These are phyloP conservation scores for Sylvia borin DNA, from an alignment of 2,797 vertebrate genomes.

Conservation along the genomic window DNA sequence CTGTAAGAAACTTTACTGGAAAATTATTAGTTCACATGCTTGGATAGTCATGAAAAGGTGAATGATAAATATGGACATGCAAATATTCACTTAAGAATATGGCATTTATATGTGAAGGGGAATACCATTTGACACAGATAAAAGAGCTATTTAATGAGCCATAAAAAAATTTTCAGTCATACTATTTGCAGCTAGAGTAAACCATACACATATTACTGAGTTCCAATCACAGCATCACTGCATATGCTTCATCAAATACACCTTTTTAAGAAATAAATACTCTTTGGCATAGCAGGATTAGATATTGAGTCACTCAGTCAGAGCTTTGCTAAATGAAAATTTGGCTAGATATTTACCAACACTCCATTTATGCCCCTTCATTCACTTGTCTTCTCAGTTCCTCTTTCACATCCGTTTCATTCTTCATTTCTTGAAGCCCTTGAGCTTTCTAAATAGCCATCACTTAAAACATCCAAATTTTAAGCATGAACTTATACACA, in stretches of 20 bases:
- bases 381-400: background rate
- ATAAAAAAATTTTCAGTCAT: conserved; percentile 19
- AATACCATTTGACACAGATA: conserved; percentile 19
- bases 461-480: background rate
- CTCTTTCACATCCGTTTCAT: background rate
- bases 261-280: conserved; percentile 1
- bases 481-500: background rate
- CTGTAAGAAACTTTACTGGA: background rate
- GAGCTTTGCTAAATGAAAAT: background rate
- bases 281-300: background rate
- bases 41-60: conserved; percentile 17
- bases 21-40: conserved; percentile 21
- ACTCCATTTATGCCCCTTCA: background rate
- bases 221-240: background rate
- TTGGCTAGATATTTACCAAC: background rate
- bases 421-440: background rate
- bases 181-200: conserved; percentile 21
- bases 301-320: background rate
- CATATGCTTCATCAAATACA: background rate
- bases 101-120: background rate
- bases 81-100: conserved; percentile 46
- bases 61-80: conserved; percentile 27
- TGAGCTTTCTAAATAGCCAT: background rate
- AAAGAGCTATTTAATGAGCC: conserved; percentile 38
- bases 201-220: background rate